Evolutionary conservation across 2,113 vertebrate species (phyloP).

Genomic region (Progne subis): DNA sequence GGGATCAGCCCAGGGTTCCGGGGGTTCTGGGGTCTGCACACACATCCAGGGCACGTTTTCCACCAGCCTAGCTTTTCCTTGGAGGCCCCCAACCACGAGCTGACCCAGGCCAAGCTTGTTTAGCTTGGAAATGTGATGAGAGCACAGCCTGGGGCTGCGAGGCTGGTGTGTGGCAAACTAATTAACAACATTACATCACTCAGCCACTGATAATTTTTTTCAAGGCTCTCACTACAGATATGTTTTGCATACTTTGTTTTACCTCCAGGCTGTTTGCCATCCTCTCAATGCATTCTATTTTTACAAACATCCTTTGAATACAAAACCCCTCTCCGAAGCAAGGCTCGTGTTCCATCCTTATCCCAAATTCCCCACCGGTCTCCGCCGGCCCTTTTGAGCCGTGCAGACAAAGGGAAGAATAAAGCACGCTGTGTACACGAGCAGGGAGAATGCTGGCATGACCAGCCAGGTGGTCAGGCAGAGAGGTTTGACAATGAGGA

Average conservation of each 20-base stretch:
- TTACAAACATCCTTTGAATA: not conserved
- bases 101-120: not conserved
- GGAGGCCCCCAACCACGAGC: not conserved
- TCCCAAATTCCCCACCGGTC: not conserved
- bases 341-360: not conserved
- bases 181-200: constrained; percentile 42
- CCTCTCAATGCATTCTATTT: not conserved
- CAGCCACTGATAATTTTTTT: not conserved
- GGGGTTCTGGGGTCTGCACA: not conserved
- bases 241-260: constrained; percentile 24
- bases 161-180: constrained; percentile 11
- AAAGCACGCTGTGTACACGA: not conserved
- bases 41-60: fast-evolving
- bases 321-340: not conserved
- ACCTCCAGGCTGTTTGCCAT: constrained; percentile 30
- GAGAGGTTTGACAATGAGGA: not conserved
- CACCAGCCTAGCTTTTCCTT: not conserved
- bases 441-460: not conserved
- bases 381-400: not conserved
- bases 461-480: not conserved
- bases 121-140: not conserved
- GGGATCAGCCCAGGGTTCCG: fast-evolving
- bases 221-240: not conserved
- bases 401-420: not conserved
- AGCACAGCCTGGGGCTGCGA: not conserved